These are phyloP conservation scores for Eurytemora carolleeae DNA, from an alignment of 1,140 invertebrate genomes.

Conservation along the genomic window DNA sequence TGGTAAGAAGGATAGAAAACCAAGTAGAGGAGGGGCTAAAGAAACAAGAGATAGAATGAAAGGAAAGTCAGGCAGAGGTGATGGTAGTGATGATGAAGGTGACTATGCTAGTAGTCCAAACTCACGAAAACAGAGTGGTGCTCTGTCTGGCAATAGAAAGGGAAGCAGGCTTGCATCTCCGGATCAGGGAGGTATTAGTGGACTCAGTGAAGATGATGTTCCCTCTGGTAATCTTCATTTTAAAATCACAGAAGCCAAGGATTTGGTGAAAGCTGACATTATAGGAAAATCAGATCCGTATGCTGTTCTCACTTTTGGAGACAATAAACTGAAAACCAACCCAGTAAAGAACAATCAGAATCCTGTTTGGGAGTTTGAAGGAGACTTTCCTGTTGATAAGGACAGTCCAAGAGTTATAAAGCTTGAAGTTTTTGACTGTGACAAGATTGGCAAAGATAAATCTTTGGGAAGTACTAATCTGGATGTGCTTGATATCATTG, in stretches of 20 bases:
- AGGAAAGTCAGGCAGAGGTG: background rate
- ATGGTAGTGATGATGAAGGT: background rate
- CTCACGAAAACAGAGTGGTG: too few relatives aligned
- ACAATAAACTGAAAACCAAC: constrained; percentile 65
- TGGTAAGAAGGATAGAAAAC: too few relatives aligned
- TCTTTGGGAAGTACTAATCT: background rate
- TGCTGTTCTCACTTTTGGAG: constrained; percentile 61
- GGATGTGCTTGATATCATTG: background rate
- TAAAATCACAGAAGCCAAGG: background rate
- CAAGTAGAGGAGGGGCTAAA: background rate
- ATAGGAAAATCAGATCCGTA: constrained; percentile 52
- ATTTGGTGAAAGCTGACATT: background rate
- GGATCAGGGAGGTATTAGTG: background rate
- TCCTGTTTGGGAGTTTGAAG: constrained; percentile 84
- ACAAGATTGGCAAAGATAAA: background rate
- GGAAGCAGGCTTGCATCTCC: background rate
- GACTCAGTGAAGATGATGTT: background rate
- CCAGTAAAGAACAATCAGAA: constrained; percentile 76
- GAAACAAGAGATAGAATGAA: background rate
- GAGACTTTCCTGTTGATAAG: constrained; percentile 33
- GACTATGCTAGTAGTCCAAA: background rate
- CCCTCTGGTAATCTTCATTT: background rate
- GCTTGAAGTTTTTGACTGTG: background rate
- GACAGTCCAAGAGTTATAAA: background rate
- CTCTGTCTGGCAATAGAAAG: background rate